Base-by-base conservation (phyloP, 2,797 vertebrate species). In the Streptopelia turtur region DNA sequence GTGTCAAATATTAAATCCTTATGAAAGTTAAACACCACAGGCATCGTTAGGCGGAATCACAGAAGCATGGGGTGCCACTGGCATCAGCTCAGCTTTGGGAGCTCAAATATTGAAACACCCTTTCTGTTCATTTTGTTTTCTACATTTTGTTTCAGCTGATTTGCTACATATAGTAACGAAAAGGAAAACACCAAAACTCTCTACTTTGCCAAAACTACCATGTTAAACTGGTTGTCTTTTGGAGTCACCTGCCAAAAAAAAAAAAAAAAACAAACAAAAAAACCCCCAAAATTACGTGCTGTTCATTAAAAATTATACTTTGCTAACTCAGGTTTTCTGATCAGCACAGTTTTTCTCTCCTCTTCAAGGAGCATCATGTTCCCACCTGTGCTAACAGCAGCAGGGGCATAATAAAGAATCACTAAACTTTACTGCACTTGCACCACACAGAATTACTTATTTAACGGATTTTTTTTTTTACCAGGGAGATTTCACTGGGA, bases 1-100 rank as follows among this genome's bases (percentile, higher is more conserved):
- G 45, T n/a, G 71, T 96, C 72, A 97, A 95, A 93, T 96, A 95
- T 93, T 94, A 96, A 97, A 96, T 90, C 82, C 82, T 89, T 96
- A 90, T 94, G 84, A 79, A 83, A 95, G 27, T 90, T 94, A 92
- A 96, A 95, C 72, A 89, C 82, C 71, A 87, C 85, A 89, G 71
- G 43, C 84, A 74, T 90, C 8, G 0, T 69, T 83, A 72, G 65
- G 49, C 24, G 1, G 45, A 92, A 95, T 83, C 78, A 65, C 88
- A 90, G 71, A 83, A 82, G 63, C 50, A 85, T 13, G 27, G 47
- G 66, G 83, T 83, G 39, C 66, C 61, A 75, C 61, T 69, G 71
- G 60, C 70, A 92, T 25, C 37, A 45, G 61, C 86, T 92, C 90
- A 90, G 45, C 70, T 91, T 57, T 83, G 52, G 57, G 43, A 95